Evolutionary conservation across 2,888 invertebrate genomes (phyloP).

Genomic region (Tachystola acroxantha): DNA sequence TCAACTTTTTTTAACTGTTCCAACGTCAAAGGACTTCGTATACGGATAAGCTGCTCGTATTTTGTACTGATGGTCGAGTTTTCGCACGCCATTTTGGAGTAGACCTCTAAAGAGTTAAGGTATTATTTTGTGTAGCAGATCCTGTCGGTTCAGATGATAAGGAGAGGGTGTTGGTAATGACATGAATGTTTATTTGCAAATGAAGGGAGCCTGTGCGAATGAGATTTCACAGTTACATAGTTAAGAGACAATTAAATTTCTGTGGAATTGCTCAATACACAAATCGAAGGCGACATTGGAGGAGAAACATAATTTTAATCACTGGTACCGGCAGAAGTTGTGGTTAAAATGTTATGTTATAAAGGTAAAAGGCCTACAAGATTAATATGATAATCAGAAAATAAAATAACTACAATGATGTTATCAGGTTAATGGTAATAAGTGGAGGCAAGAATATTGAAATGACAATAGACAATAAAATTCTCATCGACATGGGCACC

Average conservation of each 20-base stretch:
- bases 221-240: constrained; percentile 44
- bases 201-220: constrained; percentile 39
- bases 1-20: constrained; percentile 38
- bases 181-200: constrained; percentile 47
- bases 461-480: constrained; percentile 1
- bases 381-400: no score
- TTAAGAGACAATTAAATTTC: constrained; percentile 24
- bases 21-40: constrained; percentile 41
- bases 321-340: no score
- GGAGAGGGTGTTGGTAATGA: constrained; percentile 46
- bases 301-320: no score
- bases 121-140: constrained; percentile 13
- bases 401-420: no score
- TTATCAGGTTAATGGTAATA: no score
- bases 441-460: no score
- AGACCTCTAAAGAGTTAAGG: constrained; percentile 11
- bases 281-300: no score
- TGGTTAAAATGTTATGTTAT: no score
- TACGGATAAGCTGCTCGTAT: constrained; percentile 18
- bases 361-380: no score
- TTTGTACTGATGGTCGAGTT: constrained; percentile 15
- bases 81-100: constrained; percentile 12
- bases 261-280: no score
- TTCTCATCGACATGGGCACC: constrained; percentile 2
- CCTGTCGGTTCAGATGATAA: constrained; percentile 14